Evolutionary conservation across 2,113 vertebrate species (phyloP).

Genomic region (Lasiurus borealis): DNA sequence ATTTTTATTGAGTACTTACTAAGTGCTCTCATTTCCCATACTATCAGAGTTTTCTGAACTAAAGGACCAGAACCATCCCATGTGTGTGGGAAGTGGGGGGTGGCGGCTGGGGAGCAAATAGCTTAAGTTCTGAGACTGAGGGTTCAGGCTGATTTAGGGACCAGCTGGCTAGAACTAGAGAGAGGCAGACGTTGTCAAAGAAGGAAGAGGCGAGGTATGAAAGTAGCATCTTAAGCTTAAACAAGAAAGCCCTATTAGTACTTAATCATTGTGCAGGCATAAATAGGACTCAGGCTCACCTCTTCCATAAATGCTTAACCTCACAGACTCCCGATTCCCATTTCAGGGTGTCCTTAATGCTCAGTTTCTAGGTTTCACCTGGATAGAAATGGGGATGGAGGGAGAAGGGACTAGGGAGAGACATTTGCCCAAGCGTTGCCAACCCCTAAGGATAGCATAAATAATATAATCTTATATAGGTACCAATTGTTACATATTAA

Average conservation of each 20-base stretch:
- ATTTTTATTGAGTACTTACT: neutral
- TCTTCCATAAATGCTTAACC: neutral
- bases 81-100: neutral
- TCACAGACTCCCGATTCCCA: neutral
- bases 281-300: neutral
- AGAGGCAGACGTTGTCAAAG: neutral
- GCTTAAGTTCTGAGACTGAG: neutral
- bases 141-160: neutral
- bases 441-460: conserved; percentile 13
- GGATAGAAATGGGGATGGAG: neutral
- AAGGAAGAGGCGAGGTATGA: neutral
- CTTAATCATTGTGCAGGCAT: neutral
- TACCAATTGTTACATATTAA: conserved; percentile 40
- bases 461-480: conserved; percentile 5
- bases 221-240: neutral
- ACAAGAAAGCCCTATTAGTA: neutral
- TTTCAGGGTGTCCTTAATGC: neutral
- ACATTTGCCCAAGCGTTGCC: neutral
- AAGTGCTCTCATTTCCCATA: neutral
- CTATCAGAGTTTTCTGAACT: neutral
- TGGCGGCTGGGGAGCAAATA: neutral
- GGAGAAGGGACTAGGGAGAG: neutral
- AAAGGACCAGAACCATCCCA: neutral
- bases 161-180: neutral
- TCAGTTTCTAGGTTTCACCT: conserved; percentile 13